Percentiles rank a stretch among this genome's conserved stretches.
phyloP scores from a whole-genome alignment of 2,113 vertebrate genomes.

The mouse (Mus musculus) region GRCm39 chr2:143437001-143437500 shows the following conservation, averaged over 20 bases:
- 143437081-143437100: background rate
- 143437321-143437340: no score
- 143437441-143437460: no score
- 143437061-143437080: background rate
- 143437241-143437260: background rate
- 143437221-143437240: background rate
- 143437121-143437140: background rate
- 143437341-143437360: no score
- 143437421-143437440: no score
- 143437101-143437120: background rate
- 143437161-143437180: background rate
- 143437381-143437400: no score
- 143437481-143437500: no score
- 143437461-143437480: no score
- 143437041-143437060: slow-evolving; percentile 19
- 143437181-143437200: slow-evolving; percentile 36
- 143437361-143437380: no score
- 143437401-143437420: no score
- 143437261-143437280: background rate
- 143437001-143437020: background rate
- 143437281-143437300: background rate
- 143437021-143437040: background rate
- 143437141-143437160: background rate
- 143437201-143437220: background rate
- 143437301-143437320: background rate